Conservation (phyloP, 2,888 invertebrate genomes). For the Crioceris asparagi region DNA sequence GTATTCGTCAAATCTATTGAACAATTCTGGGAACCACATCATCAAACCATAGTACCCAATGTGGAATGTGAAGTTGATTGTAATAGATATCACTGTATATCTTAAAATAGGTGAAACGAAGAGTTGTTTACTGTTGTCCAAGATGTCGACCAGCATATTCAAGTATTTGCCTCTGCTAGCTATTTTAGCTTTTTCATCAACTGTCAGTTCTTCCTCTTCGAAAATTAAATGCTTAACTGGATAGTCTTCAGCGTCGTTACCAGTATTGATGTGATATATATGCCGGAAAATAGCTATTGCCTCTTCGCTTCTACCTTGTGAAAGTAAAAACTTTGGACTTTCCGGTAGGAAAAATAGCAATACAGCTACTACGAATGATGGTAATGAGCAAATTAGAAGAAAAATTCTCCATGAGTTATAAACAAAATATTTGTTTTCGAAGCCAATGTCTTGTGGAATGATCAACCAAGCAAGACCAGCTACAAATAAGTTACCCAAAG, state of each 20-base stretch:
- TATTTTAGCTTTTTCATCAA: slow-evolving; percentile 35
- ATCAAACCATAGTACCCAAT: slow-evolving; percentile 91
- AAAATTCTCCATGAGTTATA: slow-evolving; percentile 92
- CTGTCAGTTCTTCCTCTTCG: slow-evolving; percentile 33
- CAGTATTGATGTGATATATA: slow-evolving; percentile 75
- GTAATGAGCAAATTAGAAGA: slow-evolving; percentile 76
- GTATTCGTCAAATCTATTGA: slow-evolving; percentile 80
- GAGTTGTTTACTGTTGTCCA: slow-evolving; percentile 70
- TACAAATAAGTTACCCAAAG: slow-evolving; percentile 83
- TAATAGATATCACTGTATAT: slow-evolving; percentile 74
- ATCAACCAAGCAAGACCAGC: slow-evolving; percentile 74
- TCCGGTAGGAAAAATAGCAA: slow-evolving; percentile 77
- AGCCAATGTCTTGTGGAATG: slow-evolving; percentile 65
- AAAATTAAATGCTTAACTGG: slow-evolving; percentile 61
- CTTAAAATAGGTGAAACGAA: slow-evolving; percentile 73
- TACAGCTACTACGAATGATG: slow-evolving; percentile 77
- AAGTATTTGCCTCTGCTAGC: slow-evolving; percentile 55
- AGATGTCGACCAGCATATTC: slow-evolving; percentile 64
- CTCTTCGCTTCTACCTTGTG: slow-evolving; percentile 67
- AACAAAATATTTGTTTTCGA: slow-evolving; percentile 54
- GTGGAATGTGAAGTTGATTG: slow-evolving; percentile 87
- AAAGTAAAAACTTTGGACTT: slow-evolving; percentile 80
- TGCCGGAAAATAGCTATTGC: slow-evolving; percentile 71
- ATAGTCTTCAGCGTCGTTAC: slow-evolving; percentile 61
- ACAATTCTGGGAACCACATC: slow-evolving; percentile 97